phyloP scores from a whole-genome alignment of 1,140 invertebrate species.

The Magallana gigas region DNA sequence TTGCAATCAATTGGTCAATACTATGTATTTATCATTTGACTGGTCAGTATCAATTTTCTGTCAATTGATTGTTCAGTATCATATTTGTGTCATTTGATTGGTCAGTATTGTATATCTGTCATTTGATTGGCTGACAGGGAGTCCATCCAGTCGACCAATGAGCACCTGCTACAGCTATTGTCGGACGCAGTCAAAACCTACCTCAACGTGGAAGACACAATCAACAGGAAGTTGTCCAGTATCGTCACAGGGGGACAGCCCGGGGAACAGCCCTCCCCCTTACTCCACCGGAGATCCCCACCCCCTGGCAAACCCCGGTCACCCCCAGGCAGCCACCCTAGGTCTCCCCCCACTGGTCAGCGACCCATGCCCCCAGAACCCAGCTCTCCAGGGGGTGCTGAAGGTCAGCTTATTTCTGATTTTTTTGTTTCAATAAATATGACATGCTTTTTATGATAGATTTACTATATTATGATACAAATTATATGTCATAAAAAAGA shows the following conservation, averaged over 20 bases:
- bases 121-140: slow-evolving; percentile 61
- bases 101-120: not conserved
- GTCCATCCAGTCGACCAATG: slow-evolving; percentile 70
- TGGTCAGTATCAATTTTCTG: not conserved
- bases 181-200: slow-evolving; percentile 74
- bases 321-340: slow-evolving; percentile 30
- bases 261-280: slow-evolving; percentile 25
- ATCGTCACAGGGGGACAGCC: slow-evolving; percentile 47
- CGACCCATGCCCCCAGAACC: slow-evolving; percentile 6
- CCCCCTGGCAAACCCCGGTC: slow-evolving; percentile 49
- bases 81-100: not conserved
- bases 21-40: not conserved
- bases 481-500: no score
- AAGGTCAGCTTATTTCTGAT: slow-evolving; percentile 24
- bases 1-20: not conserved
- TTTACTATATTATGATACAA: no score
- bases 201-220: slow-evolving; percentile 72
- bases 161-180: slow-evolving; percentile 72
- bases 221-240: slow-evolving; percentile 68
- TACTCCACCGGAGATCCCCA: slow-evolving; percentile 35
- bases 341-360: slow-evolving; percentile 55
- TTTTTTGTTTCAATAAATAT: no score
- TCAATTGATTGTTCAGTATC: not conserved
- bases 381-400: slow-evolving; percentile 33
- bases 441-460: no score